These are phyloP conservation scores for Poecile atricapillus DNA, from an alignment of 2,113 vertebrate species.

Conservation along the genomic window DNA sequence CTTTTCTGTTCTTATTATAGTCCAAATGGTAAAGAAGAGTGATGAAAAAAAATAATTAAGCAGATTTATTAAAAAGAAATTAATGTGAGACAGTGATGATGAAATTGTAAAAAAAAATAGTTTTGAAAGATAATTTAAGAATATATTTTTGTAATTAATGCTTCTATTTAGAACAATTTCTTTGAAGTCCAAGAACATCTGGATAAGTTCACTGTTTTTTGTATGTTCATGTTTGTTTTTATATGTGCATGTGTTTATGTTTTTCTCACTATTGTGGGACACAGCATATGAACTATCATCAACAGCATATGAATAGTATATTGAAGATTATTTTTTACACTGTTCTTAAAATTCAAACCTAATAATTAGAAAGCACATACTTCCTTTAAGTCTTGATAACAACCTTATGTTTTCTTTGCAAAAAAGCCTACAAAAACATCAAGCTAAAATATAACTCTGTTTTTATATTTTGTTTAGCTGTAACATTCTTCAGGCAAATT, in stretches of 20 bases:
- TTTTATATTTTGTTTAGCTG: not conserved
- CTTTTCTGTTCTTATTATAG: not conserved
- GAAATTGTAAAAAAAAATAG: not conserved
- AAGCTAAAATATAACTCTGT: not conserved
- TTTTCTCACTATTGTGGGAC: not conserved
- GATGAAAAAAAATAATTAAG: not conserved
- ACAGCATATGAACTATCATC: no score
- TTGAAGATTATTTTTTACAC: not conserved
- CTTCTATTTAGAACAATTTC: not conserved
- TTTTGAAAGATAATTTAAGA: not conserved
- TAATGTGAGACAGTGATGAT: not conserved
- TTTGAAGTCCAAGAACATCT: not conserved
- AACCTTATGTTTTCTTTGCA: not conserved
- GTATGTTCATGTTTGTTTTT: not conserved
- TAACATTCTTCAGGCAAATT: not conserved
- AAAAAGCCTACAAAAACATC: not conserved
- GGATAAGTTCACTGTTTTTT: not conserved
- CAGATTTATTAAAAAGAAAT: not conserved
- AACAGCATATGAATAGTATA: not conserved
- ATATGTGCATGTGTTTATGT: not conserved
- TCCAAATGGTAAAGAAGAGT: not conserved
- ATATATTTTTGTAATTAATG: not conserved
- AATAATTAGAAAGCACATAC: not conserved
- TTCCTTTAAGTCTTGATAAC: not conserved
- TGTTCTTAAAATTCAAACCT: not conserved